These are phyloP conservation scores for Cepphus grylle DNA, from an alignment of 2,113 vertebrate genomes.

Conservation along the genomic window DNA sequence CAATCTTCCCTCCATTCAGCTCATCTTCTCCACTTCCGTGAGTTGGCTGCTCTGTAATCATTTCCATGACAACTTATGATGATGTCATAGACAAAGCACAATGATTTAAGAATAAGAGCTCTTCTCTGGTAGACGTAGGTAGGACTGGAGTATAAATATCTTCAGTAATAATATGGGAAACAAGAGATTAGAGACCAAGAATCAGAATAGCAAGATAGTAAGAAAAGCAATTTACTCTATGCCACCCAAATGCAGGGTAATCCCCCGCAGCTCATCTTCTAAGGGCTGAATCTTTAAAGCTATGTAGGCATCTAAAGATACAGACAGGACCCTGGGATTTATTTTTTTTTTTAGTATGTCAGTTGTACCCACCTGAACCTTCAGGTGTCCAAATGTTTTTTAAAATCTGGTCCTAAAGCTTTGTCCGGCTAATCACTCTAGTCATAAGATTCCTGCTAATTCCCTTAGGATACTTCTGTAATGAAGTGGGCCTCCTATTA, in stretches of 20 bases:
- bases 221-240: not conserved
- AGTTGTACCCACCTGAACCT: not conserved
- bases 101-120: not conserved
- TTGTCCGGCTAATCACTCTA: not conserved
- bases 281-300: not conserved
- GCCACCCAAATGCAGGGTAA: not conserved
- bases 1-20: not conserved
- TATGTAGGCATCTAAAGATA: not conserved
- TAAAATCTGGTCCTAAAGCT: not conserved
- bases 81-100: not conserved
- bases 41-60: not conserved
- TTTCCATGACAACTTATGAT: slow-evolving; percentile 21
- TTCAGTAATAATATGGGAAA: not conserved
- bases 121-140: not conserved
- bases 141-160: slow-evolving; percentile 4
- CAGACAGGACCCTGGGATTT: not conserved
- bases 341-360: not conserved
- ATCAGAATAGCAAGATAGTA: not conserved
- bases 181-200: not conserved
- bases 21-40: not conserved
- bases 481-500: not conserved
- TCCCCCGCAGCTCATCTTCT: not conserved
- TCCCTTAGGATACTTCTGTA: not conserved
- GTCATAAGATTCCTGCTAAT: not conserved
- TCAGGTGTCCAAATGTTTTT: not conserved